Evolutionary conservation across 2,113 vertebrate genomes (phyloP).

Genomic region (Microtus oregoni): DNA sequence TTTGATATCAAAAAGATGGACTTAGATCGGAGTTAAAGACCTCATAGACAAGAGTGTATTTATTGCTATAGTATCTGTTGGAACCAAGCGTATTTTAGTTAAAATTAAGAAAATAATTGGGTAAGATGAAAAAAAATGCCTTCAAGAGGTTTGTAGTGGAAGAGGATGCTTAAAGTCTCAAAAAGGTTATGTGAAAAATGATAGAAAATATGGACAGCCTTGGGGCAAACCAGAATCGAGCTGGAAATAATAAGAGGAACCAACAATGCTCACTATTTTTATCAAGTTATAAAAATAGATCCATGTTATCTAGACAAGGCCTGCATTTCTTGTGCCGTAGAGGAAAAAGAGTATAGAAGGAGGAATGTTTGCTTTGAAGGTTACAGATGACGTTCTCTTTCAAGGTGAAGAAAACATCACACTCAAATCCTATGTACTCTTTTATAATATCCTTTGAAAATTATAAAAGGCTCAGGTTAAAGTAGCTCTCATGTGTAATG

Average conservation of each 20-base stretch:
- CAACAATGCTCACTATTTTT: neutral
- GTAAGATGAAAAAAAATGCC: neutral
- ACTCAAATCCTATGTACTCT: neutral
- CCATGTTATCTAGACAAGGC: neutral
- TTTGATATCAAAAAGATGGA: neutral
- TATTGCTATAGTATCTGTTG: neutral
- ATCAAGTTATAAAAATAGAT: neutral
- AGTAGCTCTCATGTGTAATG: neutral
- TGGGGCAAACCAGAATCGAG: neutral
- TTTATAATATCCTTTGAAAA: constrained; percentile 62
- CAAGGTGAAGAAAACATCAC: constrained; percentile 26
- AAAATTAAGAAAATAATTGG: constrained; percentile 10
- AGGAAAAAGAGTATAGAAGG: neutral
- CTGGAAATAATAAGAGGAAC: neutral
- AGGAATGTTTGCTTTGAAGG: constrained; percentile 41
- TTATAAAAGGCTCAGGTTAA: neutral
- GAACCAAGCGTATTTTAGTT: neutral
- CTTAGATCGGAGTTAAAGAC: neutral
- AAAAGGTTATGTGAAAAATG: neutral
- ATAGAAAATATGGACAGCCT: neutral
- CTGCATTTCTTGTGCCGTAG: neutral
- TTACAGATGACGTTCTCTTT: constrained; percentile 28
- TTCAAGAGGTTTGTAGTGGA: neutral
- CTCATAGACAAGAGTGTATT: neutral
- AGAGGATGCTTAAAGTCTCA: neutral